These are phyloP conservation scores for Benthosema pterotum DNA, from an alignment of 2,797 vertebrate genomes.

Conservation along the genomic window DNA sequence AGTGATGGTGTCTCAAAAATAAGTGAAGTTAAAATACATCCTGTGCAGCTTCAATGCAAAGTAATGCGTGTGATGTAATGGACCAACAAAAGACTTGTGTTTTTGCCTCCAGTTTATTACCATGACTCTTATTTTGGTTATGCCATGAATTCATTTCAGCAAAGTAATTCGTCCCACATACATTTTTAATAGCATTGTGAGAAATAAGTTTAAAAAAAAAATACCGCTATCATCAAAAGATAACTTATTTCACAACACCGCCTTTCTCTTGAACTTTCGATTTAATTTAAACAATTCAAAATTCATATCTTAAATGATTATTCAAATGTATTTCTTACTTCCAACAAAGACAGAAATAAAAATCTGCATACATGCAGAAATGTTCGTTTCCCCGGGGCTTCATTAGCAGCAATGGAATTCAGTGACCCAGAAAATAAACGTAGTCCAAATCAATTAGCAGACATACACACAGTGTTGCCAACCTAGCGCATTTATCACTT, in stretches of 20 bases:
- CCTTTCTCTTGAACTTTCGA: constrained; percentile 9
- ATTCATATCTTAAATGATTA: constrained; percentile 47
- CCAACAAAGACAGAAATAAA: constrained; percentile 45
- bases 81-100: too few species aligned
- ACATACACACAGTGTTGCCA: constrained; percentile 65
- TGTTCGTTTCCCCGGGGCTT: constrained; percentile 71
- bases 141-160: not conserved
- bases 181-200: too few species aligned
- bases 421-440: constrained; percentile 82
- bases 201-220: not conserved
- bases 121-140: not conserved
- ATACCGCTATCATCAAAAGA: not conserved
- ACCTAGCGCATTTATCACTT: too few species aligned
- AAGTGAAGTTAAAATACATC: too few species aligned
- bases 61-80: too few species aligned
- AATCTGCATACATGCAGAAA: constrained; percentile 55
- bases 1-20: too few species aligned
- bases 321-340: constrained; percentile 55
- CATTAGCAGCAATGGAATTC: constrained; percentile 81
- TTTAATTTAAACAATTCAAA: constrained; percentile 40
- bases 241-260: not conserved
- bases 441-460: constrained; percentile 76
- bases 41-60: too few species aligned
- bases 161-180: too few species aligned
- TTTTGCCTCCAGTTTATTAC: too few species aligned